Conservation (phyloP, 2,113 vertebrate genomes). For the Erythrolamprus reginae region DNA sequence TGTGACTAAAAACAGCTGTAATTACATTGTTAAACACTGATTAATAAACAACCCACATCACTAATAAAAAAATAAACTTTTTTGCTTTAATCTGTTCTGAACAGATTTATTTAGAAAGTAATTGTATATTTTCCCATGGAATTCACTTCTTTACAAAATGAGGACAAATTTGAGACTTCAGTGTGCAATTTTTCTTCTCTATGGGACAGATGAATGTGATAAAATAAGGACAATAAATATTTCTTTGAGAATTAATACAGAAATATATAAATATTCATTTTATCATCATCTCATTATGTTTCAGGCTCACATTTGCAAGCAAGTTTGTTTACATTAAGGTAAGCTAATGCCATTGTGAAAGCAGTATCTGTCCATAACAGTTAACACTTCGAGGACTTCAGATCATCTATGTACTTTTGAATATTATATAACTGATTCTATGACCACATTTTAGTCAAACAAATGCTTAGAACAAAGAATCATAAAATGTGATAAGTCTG, state of each 20-base stretch:
- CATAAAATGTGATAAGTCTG: conserved; percentile 37
- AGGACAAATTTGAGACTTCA: not conserved
- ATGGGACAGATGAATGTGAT: not conserved
- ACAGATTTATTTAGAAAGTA: not conserved
- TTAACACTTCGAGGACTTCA: conserved; percentile 50
- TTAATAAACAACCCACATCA: conserved; percentile 85
- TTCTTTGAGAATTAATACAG: conserved; percentile 32
- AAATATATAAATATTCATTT: conserved; percentile 73
- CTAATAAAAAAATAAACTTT: conserved; percentile 66
- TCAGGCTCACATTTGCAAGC: conserved; percentile 65
- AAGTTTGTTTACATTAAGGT: conserved; percentile 64
- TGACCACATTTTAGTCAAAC: conserved; percentile 36
- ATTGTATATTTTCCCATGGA: not conserved
- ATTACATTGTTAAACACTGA: conserved; percentile 92
- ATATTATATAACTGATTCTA: conserved; percentile 47
- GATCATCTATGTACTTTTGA: conserved; percentile 37
- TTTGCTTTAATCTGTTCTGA: conserved; percentile 49
- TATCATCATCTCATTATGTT: conserved; percentile 63
- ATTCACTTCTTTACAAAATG: not conserved
- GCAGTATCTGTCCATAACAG: conserved; percentile 54
- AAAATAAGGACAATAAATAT: not conserved
- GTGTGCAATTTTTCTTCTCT: not conserved
- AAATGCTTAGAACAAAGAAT: no score
- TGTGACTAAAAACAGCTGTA: conserved; percentile 84
- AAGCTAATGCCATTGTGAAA: conserved; percentile 59